phyloP scores from a whole-genome alignment of 2,113 vertebrate genomes.

The Hippolais icterina region DNA sequence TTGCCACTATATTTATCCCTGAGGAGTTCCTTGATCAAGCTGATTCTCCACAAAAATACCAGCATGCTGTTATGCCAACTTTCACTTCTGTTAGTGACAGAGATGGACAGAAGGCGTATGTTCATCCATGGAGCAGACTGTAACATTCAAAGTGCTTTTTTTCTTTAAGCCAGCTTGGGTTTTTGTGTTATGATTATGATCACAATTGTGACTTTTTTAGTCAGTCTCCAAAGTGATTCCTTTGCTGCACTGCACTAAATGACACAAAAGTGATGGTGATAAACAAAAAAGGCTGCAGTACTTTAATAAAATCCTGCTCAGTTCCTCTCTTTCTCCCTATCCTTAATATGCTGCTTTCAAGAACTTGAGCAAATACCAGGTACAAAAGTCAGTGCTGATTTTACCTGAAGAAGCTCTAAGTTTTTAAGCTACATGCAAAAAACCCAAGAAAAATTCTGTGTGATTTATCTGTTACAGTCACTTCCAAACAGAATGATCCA shows the following conservation, averaged over 20 bases:
- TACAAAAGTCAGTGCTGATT: not conserved
- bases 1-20: not conserved
- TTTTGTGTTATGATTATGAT: fast-evolving
- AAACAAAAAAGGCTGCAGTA: not conserved
- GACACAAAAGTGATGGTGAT: not conserved
- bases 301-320: not conserved
- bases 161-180: not conserved
- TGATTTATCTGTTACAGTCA: not conserved
- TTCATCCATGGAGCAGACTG: not conserved
- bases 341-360: not conserved
- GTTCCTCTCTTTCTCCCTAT: not conserved
- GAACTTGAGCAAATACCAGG: not conserved
- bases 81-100: not conserved
- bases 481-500: not conserved
- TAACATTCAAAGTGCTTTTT: not conserved
- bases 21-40: not conserved
- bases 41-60: not conserved
- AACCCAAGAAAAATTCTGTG: fast-evolving
- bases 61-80: not conserved
- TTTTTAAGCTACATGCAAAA: fast-evolving
- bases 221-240: not conserved
- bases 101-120: slow-evolving; percentile 29
- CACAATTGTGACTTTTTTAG: not conserved
- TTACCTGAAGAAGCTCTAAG: not conserved
- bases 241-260: not conserved